Base-by-base conservation (phyloP, 1,140 invertebrate species). In the Paracyclopina nana region DNA sequence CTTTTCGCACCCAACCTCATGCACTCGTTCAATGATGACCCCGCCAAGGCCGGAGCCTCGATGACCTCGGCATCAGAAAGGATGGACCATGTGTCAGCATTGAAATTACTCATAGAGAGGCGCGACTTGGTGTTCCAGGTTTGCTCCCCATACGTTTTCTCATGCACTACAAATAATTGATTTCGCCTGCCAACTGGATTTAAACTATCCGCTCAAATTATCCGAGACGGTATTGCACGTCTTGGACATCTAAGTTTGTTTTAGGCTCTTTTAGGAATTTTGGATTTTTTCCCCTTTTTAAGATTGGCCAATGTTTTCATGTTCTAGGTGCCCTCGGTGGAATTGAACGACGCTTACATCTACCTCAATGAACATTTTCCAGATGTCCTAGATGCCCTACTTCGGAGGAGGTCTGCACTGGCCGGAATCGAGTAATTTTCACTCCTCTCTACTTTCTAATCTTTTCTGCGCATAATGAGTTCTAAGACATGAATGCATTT, bases 1-100 rank as follows among this genome's bases (percentile, higher is more conserved):
- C 73, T 92, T 20, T 87, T 94, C 64, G 87, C 86, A 1, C 87
- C 87, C 1, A 92, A 91, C 62, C 83, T 94, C 58, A 71, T 92
- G 38, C 83, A 88, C 58, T 77, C 72, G 52, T 72, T 78, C 53
- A 78, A 75, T 12, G 20, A 20, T 22, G 41, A 46, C n/a, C 29
- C 20, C 11, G 14, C 22, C 18, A 22, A 24, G 14, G n/a, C 50
- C 5, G 20, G 18, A n/a, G 49, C 16, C 6, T 20, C 38, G 41
- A 14, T 25, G 24, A 16, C 34, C 3, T 14, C 29, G 27, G 14
- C 12, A 20, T n/a, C 6, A 6, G 9, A 12, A 41, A 42, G 22
- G 28, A 56, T 18, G 18, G 41, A 53, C 12, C 42, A 31, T 22
- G 27, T 25, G 30, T 30, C 11, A 5, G 16, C 20, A 6, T 27